A percentile compares a stretch with the other conserved stretches of the same genome.
These are phyloP conservation scores for Heliangelus exortis DNA, from an alignment of 2,797 vertebrate species.

Conservation along the genomic window DNA sequence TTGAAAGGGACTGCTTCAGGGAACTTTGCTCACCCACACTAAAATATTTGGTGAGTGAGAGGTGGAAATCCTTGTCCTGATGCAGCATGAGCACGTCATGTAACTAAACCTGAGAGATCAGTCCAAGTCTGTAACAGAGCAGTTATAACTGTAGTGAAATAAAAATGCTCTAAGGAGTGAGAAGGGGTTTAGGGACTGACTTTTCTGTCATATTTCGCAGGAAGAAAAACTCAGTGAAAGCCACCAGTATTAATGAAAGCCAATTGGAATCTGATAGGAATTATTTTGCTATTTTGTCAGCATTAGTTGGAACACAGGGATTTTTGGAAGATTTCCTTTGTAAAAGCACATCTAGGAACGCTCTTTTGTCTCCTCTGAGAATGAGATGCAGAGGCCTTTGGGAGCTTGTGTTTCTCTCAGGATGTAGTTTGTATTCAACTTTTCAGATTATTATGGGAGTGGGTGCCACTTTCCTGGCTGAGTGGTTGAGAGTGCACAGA, in stretches of 20 bases:
- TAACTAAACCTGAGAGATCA: conserved; percentile 41
- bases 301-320: conserved; percentile 68
- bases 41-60: not conserved
- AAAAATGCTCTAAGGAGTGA: conserved; percentile 1
- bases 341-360: conserved; percentile 51
- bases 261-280: conserved; percentile 52
- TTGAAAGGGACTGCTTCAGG: conserved; percentile 5
- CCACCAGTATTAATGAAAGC: conserved; percentile 52
- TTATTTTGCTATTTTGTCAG: conserved; percentile 70
- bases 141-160: not conserved
- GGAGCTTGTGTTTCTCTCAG: conserved; percentile 29
- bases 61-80: not conserved
- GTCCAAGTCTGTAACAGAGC: conserved; percentile 13
- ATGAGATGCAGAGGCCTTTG: conserved; percentile 56
- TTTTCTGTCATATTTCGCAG: conserved; percentile 4
- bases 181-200: conserved; percentile 32
- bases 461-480: not conserved
- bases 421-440: conserved; percentile 29
- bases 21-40: not conserved
- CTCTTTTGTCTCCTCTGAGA: conserved; percentile 51
- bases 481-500: conserved; percentile 40
- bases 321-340: conserved; percentile 72
- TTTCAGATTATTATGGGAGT: conserved; percentile 52
- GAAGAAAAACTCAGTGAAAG: conserved; percentile 54
- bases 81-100: not conserved